Base-by-base conservation (phyloP, 37 sponge, comb jelly and placozoan species). In the Haliclona indistincta region DNA sequence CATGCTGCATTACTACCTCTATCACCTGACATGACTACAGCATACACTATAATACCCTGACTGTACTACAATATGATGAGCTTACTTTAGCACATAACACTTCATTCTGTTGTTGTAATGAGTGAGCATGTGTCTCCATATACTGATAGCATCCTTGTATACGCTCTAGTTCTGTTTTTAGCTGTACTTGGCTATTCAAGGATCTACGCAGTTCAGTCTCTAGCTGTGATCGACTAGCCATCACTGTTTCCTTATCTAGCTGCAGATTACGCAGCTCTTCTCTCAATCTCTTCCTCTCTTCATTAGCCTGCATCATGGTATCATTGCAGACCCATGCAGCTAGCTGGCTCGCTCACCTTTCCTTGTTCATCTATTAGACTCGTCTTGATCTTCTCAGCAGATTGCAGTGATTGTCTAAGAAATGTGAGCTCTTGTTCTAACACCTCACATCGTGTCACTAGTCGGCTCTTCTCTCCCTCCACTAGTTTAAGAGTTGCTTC, bases 51-150 rank as follows among this genome's bases (percentile, higher is more conserved):
- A 10, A 10, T 22, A 23, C 28, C 62, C 23, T 22, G 62, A 60
- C 17, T 60, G 8, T 29, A 8, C 10, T 22, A 8, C 23, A 8
- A 60, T 26, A 60, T 60, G 25, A 29, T 60, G 62, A 38, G 33
- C 78, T 25, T 25, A 79, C 80, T 70, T 43, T 68, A 25, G 45
- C 80, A 45, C 37, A 43, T 45, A 79, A 62, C 13, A 49, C 67
- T 54, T 73, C 74, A 54, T 64, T 72, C 54, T 81, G 82, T 65
- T 81, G 74, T 64, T 81, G 73, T 66, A 81, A 67, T 11, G 19
- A 51, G 17, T 43, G 49, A 15, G 82, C 74, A 40, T 65, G 30
- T 10, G 54, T 43, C 65, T 81, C 82, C 32, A 68, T 67, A 29
- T 58, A 41, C 1, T 28, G 41, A 20, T 38, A 70, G 67, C 52